A percentile compares a stretch with the other conserved stretches of the same genome.
These are phyloP conservation scores for Spodoptera litura DNA, from an alignment of 1,140 invertebrate species.

Conservation along the genomic window DNA sequence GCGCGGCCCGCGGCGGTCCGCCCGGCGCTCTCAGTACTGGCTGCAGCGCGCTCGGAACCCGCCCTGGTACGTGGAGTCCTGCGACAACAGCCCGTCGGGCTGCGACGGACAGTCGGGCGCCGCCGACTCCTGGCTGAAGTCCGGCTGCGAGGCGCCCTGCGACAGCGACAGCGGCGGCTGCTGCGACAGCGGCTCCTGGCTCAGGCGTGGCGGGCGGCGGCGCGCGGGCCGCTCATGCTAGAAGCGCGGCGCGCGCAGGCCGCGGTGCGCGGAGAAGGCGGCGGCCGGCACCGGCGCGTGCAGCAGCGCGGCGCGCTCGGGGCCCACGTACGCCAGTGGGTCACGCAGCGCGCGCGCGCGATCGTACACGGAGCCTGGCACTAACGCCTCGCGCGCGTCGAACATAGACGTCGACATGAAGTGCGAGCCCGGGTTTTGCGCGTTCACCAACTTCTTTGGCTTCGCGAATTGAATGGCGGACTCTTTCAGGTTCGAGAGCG, in stretches of 20 bases:
- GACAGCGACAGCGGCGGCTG: constrained; percentile 89
- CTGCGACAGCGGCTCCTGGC: constrained; percentile 88
- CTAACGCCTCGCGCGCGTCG: constrained; percentile 95
- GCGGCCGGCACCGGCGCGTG: constrained; percentile 95
- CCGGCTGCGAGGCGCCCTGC: constrained; percentile 92
- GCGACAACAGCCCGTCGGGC: constrained; percentile 96
- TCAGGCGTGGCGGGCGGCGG: constrained; percentile 74
- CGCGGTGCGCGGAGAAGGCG: constrained; percentile 87
- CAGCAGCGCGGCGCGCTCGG: constrained; percentile 92
- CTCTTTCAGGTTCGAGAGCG: constrained; percentile 98
- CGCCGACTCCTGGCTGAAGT: constrained; percentile 95
- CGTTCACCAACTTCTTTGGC: constrained; percentile 97
- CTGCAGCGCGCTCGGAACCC: constrained; percentile 88
- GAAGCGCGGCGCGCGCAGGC: constrained; percentile 64
- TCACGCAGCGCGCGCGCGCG: constrained; percentile 88
- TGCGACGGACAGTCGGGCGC: constrained; percentile 97
- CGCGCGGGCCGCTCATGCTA: constrained; percentile 45
- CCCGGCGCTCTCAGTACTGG: constrained; percentile 87
- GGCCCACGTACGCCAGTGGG: constrained; percentile 97
- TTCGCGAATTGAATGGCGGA: constrained; percentile 99
- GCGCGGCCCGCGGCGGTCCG: constrained; percentile 63
- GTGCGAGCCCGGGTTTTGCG: constrained; percentile 97
- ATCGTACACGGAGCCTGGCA: constrained; percentile 91
- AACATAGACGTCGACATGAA: constrained; percentile 99
- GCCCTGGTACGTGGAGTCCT: constrained; percentile 97